Conservation (phyloP, 1,140 invertebrate genomes). For the Zaprionus nigranus region DNA sequence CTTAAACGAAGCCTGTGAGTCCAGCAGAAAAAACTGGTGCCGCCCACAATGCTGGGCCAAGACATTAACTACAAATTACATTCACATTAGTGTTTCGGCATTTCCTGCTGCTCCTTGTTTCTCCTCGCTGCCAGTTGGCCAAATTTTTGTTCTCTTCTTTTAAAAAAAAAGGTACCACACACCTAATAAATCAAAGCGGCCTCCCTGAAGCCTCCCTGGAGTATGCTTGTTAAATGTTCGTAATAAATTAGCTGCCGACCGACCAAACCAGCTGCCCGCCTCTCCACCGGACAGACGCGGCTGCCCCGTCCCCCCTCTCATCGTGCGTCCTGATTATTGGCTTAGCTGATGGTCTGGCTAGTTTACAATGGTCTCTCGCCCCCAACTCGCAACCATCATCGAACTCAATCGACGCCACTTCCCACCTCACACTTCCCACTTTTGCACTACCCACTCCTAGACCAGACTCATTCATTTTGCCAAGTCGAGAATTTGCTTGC, state of each 20-base stretch:
- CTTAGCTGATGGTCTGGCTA: conserved; percentile 66
- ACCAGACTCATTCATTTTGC: conserved; percentile 74
- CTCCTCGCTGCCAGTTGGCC: conserved; percentile 20
- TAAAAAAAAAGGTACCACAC: conserved; percentile 57
- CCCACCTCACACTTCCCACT: background rate
- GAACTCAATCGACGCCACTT: conserved; percentile 71
- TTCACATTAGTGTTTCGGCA: conserved; percentile 79
- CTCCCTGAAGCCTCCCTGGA: conserved; percentile 68
- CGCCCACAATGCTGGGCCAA: conserved; percentile 51
- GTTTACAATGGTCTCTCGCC: conserved; percentile 63
- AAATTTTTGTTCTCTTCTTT: conserved; percentile 32
- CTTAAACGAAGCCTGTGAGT: conserved; percentile 20
- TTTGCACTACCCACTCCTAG: background rate
- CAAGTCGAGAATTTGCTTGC: conserved; percentile 61
- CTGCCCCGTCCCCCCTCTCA: background rate
- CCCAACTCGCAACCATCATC: conserved; percentile 39
- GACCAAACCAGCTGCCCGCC: conserved; percentile 28
- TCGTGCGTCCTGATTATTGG: conserved; percentile 64
- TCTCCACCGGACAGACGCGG: conserved; percentile 26
- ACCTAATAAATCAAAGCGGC: conserved; percentile 81
- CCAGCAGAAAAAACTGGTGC: background rate
- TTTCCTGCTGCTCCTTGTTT: conserved; percentile 47
- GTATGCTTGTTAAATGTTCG: conserved; percentile 81
- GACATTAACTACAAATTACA: conserved; percentile 82
- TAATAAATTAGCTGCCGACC: conserved; percentile 77